Evolutionary conservation across 2,888 invertebrate species (phyloP), one percentile per base, ranked within the genome.

Genomic region (Leptarthrus brevirostris): DNA sequence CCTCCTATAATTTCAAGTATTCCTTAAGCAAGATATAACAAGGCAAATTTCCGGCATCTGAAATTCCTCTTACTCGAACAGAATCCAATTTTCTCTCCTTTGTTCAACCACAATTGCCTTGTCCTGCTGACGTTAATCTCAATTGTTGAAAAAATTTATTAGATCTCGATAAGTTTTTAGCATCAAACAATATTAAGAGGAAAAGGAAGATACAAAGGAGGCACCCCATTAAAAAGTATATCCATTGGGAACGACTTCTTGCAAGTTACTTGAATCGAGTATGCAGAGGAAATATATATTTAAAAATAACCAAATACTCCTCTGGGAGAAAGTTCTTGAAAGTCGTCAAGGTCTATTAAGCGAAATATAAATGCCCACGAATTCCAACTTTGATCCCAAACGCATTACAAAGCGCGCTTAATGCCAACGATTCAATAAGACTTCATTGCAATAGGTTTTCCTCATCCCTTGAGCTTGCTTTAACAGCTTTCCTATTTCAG

Each of bases 71-170:
- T 24, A 69, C 52, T 47, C 69, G 49, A 69, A 34, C 30, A 20
- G 64, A 73, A 73, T 73, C 64, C 73, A 73, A 73, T 73, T 73
- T 73, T 44, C 26, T 58, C 49, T 73, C 34, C 64, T 73, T 73
- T 73, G 73, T 73, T 64, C 52, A 64, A 53, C 73, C 73, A 34
- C 73, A 73, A 73, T 73, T 53, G 73, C 73, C 73, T 53, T 73
- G 73, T 73, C 53, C 44, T 73, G 61, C 52, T 20, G 18, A 52
- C 53, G 53, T 73, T 73, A 71, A 73, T 73, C 61, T 73, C 36
- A 64, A 53, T 44, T 49, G 52, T 26, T 64, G 52, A 64, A 73
- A 73, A 73, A 73, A 64, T 64, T 64, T 73, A 73, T 73, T 73
- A 52, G 73, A 73, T 73, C 73, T 73, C 64, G 73, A 73, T 73